Evolutionary conservation across 2,113 vertebrate genomes (phyloP).

Genomic region (Poeciliopsis retropinna): DNA sequence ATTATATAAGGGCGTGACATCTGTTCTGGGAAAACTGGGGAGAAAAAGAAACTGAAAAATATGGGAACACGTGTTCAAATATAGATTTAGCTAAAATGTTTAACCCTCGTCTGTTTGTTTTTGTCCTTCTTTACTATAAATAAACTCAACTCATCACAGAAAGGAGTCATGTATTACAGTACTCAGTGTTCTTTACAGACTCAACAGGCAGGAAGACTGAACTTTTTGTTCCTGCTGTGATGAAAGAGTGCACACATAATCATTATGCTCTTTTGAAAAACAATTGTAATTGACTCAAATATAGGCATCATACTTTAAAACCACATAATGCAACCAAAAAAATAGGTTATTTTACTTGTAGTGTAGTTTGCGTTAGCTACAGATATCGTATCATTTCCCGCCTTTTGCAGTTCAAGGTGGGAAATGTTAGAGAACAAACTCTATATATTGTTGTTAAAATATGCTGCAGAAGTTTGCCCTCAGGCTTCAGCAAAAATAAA

Average conservation of each 20-base stretch:
- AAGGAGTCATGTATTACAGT: background rate
- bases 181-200: slow-evolving; percentile 5
- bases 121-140: background rate
- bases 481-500: background rate
- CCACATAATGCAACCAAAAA: background rate
- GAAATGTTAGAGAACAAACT: background rate
- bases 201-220: background rate
- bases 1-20: slow-evolving; percentile 22
- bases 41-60: slow-evolving; percentile 1
- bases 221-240: too few relatives aligned
- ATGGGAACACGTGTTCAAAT: background rate
- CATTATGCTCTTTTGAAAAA: background rate
- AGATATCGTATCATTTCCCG: too few relatives aligned
- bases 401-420: background rate
- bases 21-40: slow-evolving; percentile 6
- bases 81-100: background rate
- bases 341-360: background rate
- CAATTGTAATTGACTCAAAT: background rate
- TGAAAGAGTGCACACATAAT: background rate
- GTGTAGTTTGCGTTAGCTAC: too few relatives aligned
- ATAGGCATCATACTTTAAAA: background rate
- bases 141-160: background rate
- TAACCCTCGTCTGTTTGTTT: background rate
- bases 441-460: background rate
- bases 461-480: background rate